These are phyloP conservation scores for Apis dorsata DNA, from an alignment of 1,140 invertebrate species.

Conservation along the genomic window DNA sequence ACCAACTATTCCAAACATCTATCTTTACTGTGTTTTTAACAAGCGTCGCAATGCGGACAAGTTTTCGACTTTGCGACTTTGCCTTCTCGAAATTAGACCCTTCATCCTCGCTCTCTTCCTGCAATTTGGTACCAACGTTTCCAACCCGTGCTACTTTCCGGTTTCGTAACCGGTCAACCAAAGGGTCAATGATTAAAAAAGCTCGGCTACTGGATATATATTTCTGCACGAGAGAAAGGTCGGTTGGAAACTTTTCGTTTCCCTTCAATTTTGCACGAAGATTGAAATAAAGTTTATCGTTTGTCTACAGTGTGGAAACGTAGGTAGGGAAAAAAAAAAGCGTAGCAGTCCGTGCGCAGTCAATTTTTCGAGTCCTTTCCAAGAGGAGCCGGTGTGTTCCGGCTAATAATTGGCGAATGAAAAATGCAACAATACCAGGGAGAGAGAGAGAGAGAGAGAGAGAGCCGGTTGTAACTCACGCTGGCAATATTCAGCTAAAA, in stretches of 20 bases:
- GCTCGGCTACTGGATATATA: background rate
- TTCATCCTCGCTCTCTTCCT: background rate
- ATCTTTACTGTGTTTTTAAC: conserved; percentile 10
- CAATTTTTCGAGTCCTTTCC: conserved; percentile 33
- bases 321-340: no score
- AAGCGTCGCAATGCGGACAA: conserved; percentile 66
- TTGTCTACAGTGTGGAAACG: background rate
- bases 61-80: conserved; percentile 43
- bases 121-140: background rate
- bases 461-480: conserved; percentile 48
- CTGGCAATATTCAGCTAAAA: conserved; percentile 59
- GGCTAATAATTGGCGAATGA: conserved; percentile 57
- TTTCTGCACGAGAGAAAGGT: background rate
- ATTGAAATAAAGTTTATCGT: conserved; percentile 35
- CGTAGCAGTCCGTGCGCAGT: background rate
- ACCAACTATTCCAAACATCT: background rate
- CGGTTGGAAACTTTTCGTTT: background rate
- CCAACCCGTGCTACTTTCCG: background rate
- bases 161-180: background rate
- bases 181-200: conserved; percentile 6
- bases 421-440: conserved; percentile 57
- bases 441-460: background rate
- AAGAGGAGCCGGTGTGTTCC: conserved; percentile 17
- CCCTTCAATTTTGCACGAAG: conserved; percentile 12
- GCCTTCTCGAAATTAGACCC: conserved; percentile 50